Percentiles rank a stretch among this genome's conserved stretches.
These are phyloP conservation scores for Stenoptilia bipunctidactyla DNA, from an alignment of 2,888 invertebrate genomes.

Conservation along the genomic window DNA sequence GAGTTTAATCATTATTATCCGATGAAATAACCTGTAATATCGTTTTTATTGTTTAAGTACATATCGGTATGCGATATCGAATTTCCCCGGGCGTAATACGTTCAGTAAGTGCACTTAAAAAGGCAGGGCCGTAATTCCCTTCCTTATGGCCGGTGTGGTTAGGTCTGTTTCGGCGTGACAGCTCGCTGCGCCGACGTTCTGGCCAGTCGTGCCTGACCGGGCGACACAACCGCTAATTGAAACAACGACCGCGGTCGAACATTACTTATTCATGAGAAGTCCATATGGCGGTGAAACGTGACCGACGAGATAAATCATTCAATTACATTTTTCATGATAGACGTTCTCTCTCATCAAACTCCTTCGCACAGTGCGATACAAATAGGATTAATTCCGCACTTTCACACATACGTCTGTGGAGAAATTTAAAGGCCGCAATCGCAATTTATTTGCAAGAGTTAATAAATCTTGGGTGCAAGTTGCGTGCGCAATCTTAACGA, in stretches of 20 bases:
- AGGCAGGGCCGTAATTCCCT: conserved; percentile 14
- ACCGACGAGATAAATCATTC: conserved; percentile 64
- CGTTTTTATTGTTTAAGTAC: conserved; percentile 18
- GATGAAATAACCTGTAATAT: conserved; percentile 13
- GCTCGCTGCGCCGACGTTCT: conserved; percentile 16
- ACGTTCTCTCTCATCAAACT: conserved; percentile 12
- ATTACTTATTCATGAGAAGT: conserved; percentile 70
- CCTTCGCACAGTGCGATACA: conserved; percentile 21
- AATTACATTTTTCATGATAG: conserved; percentile 62
- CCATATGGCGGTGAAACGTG: conserved; percentile 65
- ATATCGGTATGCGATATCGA: conserved; percentile 17
- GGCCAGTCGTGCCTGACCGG: conserved; percentile 36
- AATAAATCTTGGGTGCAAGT: conserved; percentile 1
- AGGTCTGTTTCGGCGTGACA: conserved; percentile 21
- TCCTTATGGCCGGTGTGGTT: conserved; percentile 24
- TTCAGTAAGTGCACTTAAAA: conserved; percentile 14
- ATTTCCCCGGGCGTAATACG: conserved; percentile 17
- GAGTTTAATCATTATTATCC: conserved; percentile 11
- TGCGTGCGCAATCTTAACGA: conserved; percentile 20
- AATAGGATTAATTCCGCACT: conserved; percentile 1
- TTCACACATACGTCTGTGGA: not conserved
- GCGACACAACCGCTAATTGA: conserved; percentile 68
- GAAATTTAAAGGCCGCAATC: not conserved
- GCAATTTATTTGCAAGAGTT: conserved; percentile 18
- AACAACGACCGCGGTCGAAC: conserved; percentile 63